phyloP scores from a whole-genome alignment of 2,888 invertebrate species.

The Podotricha telesiphe region DNA sequence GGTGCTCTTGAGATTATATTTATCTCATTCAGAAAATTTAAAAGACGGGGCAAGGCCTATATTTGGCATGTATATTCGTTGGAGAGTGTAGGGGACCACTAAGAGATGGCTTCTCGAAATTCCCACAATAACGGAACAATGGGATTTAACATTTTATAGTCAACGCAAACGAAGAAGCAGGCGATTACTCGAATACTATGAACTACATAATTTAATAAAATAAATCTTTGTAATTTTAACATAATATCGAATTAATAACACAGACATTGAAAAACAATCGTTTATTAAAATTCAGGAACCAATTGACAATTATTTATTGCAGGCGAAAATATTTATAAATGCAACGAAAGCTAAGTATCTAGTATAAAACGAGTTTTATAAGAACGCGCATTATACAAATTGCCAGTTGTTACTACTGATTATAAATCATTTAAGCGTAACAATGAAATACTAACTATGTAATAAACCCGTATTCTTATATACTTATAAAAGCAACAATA shows the following conservation, averaged over 20 bases:
- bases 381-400: conserved; percentile 13
- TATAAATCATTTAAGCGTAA: conserved; percentile 26
- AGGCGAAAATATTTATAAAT: conserved; percentile 22
- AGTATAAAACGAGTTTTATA: conserved; percentile 26
- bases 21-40: conserved; percentile 32
- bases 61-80: too few relatives aligned
- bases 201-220: not conserved
- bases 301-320: conserved; percentile 20
- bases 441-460: not conserved
- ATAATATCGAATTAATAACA: not conserved
- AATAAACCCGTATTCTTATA: not conserved
- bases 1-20: conserved; percentile 26
- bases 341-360: conserved; percentile 3
- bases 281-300: not conserved
- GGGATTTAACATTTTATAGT: too few relatives aligned
- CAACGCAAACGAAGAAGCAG: too few relatives aligned
- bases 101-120: too few relatives aligned
- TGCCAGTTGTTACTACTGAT: conserved; percentile 24
- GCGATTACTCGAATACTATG: too few relatives aligned
- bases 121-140: too few relatives aligned
- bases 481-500: conserved; percentile 5
- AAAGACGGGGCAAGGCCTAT: not conserved
- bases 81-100: too few relatives aligned
- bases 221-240: not conserved
- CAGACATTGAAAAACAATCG: not conserved